A percentile compares a stretch with the other conserved stretches of the same genome.
These are phyloP conservation scores for Orthosia cruda DNA, from an alignment of 2,888 invertebrate species.

Conservation along the genomic window DNA sequence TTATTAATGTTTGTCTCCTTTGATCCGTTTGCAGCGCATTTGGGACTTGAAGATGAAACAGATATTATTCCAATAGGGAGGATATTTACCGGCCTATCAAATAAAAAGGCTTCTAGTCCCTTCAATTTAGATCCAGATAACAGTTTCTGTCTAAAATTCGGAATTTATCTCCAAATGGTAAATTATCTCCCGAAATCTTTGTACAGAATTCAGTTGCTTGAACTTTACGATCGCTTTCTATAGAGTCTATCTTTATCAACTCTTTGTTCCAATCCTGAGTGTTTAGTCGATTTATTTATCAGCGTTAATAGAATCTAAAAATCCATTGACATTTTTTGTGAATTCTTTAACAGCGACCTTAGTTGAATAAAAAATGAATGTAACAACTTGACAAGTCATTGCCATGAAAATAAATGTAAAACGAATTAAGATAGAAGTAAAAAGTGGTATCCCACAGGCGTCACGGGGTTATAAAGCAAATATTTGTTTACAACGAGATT, in stretches of 20 bases:
- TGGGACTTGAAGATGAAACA: constrained; percentile 35
- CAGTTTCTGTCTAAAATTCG: constrained; percentile 8
- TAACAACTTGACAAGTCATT: constrained; percentile 60
- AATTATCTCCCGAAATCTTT: constrained; percentile 43
- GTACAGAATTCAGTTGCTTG: constrained; percentile 19
- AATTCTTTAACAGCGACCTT: constrained; percentile 40
- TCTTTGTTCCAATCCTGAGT: constrained; percentile 47
- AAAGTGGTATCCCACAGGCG: constrained; percentile 72
- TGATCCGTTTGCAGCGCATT: constrained; percentile 50
- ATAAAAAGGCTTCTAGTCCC: constrained; percentile 25
- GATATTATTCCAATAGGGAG: constrained; percentile 21
- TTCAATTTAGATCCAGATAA: constrained; percentile 34
- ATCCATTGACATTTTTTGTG: constrained; percentile 50
- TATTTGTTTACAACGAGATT: constrained; percentile 85
- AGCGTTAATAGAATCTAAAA: constrained; percentile 56
- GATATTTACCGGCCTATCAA: constrained; percentile 10
- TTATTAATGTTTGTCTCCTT: constrained; percentile 66
- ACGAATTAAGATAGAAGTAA: constrained; percentile 67
- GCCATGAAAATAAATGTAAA: constrained; percentile 70
- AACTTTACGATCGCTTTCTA: constrained; percentile 33
- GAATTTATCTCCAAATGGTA: constrained; percentile 39
- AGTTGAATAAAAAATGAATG: constrained; percentile 47
- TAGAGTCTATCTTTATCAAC: constrained; percentile 32
- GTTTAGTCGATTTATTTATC: constrained; percentile 46
- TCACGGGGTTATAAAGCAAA: constrained; percentile 78